phyloP scores from a whole-genome alignment of 2,113 vertebrate genomes.

The Oceanodroma tethys region DNA sequence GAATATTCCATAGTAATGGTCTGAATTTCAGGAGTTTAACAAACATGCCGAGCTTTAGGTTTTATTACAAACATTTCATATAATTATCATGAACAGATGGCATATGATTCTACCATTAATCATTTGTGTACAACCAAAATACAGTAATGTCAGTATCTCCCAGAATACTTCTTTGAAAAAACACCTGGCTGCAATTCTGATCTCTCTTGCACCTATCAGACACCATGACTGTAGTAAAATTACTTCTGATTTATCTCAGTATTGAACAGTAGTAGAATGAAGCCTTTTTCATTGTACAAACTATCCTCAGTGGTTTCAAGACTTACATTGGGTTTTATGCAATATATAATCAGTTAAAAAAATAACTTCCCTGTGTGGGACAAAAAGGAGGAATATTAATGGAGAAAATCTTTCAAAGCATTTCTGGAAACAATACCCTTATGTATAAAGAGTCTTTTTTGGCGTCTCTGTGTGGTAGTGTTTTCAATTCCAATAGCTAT shows the following conservation, averaged over 20 bases:
- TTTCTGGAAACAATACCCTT: conserved; percentile 47
- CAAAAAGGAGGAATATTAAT: conserved; percentile 40
- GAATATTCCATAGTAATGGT: neutral
- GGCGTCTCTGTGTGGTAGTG: conserved; percentile 15
- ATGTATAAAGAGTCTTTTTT: neutral
- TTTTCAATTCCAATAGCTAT: conserved; percentile 63
- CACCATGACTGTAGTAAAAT: neutral
- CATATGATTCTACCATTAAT: conserved; percentile 51
- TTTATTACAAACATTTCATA: conserved; percentile 46
- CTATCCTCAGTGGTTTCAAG: neutral
- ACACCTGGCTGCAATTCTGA: conserved; percentile 8
- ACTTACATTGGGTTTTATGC: neutral
- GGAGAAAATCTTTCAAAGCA: conserved; percentile 25
- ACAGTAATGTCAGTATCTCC: neutral
- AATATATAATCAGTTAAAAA: conserved; percentile 22
- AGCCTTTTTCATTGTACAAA: conserved; percentile 16
- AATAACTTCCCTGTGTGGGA: conserved; percentile 1
- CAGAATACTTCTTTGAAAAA: conserved; percentile 5
- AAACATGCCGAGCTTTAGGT: neutral
- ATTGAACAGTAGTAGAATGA: conserved; percentile 11
- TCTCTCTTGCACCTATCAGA: neutral
- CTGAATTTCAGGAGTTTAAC: conserved; percentile 27
- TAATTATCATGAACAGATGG: conserved; percentile 58
- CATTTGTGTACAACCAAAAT: conserved; percentile 37
- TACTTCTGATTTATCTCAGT: conserved; percentile 17